Percentiles rank a stretch among this genome's conserved stretches.
These are phyloP conservation scores for Cassiopea xamachana DNA, from an alignment of 30 jellyfish, hydroid and myxozoan species.

Conservation along the genomic window DNA sequence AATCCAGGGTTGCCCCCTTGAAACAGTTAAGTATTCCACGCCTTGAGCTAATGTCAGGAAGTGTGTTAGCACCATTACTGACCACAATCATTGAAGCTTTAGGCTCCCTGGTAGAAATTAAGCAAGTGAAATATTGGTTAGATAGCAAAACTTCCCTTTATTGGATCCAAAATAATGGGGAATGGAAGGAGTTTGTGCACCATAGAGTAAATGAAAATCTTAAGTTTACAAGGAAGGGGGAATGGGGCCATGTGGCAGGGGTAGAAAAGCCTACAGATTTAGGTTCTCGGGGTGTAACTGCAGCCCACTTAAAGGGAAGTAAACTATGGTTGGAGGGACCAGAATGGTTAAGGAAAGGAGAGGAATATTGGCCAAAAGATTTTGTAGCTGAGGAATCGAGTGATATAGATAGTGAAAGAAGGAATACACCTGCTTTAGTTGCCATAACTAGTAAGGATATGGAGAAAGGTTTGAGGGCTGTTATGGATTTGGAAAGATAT, in stretches of 20 bases:
- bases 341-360: constrained; percentile 20
- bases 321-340: constrained; percentile 54
- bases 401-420: constrained; percentile 12
- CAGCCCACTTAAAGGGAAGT: constrained; percentile 10
- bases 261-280: constrained; percentile 60
- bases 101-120: constrained; percentile 1
- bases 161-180: constrained; percentile 38
- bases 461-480: neutral
- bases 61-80: constrained; percentile 29
- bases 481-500: neutral
- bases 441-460: neutral
- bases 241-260: constrained; percentile 57
- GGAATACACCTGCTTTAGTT: neutral
- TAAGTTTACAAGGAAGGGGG: constrained; percentile 1
- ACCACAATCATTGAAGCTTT: constrained; percentile 32
- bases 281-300: constrained; percentile 42
- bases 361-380: constrained; percentile 22
- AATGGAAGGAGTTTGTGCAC: constrained; percentile 56
- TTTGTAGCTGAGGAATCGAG: neutral
- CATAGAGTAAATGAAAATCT: constrained; percentile 52
- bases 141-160: constrained; percentile 44
- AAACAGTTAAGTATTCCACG: constrained; percentile 36
- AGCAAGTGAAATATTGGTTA: constrained; percentile 34
- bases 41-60: constrained; percentile 46
- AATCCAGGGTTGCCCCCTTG: constrained; percentile 32